Percentiles rank a stretch among this genome's conserved stretches.
These are phyloP conservation scores for Sarcophaga variegata DNA, from an alignment of 2,888 invertebrate species.

Conservation along the genomic window DNA sequence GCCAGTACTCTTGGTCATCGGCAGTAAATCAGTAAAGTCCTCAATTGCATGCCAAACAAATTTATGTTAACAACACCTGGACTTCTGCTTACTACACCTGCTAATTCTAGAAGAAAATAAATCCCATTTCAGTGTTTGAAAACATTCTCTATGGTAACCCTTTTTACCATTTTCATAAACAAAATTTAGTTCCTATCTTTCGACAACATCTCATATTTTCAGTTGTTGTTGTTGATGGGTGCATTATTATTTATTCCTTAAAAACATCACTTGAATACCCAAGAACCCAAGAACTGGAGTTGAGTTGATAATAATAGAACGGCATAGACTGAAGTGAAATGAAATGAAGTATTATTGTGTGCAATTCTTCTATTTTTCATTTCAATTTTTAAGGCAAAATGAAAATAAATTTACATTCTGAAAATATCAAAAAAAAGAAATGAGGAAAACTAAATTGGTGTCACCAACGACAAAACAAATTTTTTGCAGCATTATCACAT, in stretches of 20 bases:
- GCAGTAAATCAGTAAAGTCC: too few relatives aligned
- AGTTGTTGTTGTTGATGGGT: not conserved
- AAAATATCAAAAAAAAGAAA: not conserved
- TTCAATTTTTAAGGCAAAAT: not conserved
- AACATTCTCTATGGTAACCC: not conserved
- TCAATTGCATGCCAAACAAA: too few relatives aligned
- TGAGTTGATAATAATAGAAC: slow-evolving; percentile 5
- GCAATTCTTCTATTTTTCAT: not conserved
- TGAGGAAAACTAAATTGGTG: slow-evolving; percentile 22
- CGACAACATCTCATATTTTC: not conserved
- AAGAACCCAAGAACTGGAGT: slow-evolving; percentile 1
- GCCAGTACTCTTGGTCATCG: too few relatives aligned
- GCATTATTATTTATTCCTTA: not conserved
- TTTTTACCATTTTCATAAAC: not conserved
- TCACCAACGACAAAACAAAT: slow-evolving; percentile 17
- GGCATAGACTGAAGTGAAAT: not conserved
- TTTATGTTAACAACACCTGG: too few relatives aligned
- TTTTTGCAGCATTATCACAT: not conserved
- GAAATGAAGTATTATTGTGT: not conserved
- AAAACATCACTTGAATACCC: not conserved
- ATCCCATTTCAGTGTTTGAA: too few relatives aligned
- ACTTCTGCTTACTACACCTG: too few relatives aligned
- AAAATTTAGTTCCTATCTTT: not conserved
- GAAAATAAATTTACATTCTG: not conserved
- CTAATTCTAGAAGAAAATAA: too few relatives aligned